Evolutionary conservation across 2,888 invertebrate genomes (phyloP).

Genomic region (Caenorhabditis doughertyi): DNA sequence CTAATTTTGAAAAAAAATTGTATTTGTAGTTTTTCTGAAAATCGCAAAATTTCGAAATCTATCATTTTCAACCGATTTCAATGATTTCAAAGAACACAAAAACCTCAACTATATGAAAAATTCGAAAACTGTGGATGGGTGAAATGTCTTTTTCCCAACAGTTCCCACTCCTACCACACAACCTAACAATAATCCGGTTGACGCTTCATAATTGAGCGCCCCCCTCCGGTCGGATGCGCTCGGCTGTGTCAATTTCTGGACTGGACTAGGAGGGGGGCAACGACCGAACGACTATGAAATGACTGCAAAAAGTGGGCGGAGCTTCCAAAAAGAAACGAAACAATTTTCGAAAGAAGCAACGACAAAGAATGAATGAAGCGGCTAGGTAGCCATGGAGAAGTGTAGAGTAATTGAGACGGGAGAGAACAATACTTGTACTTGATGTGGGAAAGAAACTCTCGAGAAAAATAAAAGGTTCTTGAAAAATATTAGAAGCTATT

Average conservation of each 20-base stretch:
- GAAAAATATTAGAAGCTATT: not conserved
- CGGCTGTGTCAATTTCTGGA: slow-evolving; percentile 51
- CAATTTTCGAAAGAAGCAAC: not conserved
- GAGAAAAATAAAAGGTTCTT: not conserved
- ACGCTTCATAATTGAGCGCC: slow-evolving; percentile 54
- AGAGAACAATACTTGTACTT: not conserved
- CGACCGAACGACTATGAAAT: slow-evolving; percentile 26
- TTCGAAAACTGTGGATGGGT: not conserved
- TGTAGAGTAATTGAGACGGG: slow-evolving; percentile 5
- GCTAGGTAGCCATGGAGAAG: slow-evolving; percentile 26
- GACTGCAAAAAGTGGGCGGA: slow-evolving; percentile 21
- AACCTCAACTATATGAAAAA: no score
- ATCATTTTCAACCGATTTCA: no score
- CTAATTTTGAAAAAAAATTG: not conserved
- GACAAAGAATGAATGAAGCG: not conserved
- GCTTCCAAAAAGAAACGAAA: slow-evolving; percentile 16
- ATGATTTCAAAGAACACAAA: no score
- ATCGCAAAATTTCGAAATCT: no score
- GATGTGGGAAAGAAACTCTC: not conserved
- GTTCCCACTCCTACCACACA: not conserved
- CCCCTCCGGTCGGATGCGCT: slow-evolving; percentile 38
- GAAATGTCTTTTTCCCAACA: not conserved
- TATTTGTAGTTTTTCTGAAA: no score
- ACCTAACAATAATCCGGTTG: slow-evolving; percentile 39
- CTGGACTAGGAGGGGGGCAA: slow-evolving; percentile 43